Percentiles rank a stretch among this genome's conserved stretches.
These are phyloP conservation scores for Thymelicus acteon DNA, from an alignment of 2,888 invertebrate genomes.

Conservation along the genomic window DNA sequence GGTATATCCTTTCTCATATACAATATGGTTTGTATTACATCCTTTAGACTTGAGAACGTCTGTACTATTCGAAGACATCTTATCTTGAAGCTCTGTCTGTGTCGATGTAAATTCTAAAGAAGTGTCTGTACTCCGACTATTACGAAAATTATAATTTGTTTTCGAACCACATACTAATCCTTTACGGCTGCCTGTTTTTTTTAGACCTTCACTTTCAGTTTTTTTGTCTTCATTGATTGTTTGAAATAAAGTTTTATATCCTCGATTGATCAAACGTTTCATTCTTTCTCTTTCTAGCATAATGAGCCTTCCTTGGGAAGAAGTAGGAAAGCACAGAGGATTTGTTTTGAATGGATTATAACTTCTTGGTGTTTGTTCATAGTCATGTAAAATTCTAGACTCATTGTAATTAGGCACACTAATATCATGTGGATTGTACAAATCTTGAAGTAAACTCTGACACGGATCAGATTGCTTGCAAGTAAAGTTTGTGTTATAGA, in stretches of 20 bases:
- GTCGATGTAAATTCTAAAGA: background rate
- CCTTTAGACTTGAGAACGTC: background rate
- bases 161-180: background rate
- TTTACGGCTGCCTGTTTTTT: background rate
- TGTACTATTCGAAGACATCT: background rate
- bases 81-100: slow-evolving; percentile 13
- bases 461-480: slow-evolving; percentile 47
- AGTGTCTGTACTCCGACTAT: slow-evolving; percentile 17
- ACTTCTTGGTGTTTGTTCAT: slow-evolving; percentile 21
- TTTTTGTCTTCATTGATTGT: slow-evolving; percentile 10
- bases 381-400: background rate
- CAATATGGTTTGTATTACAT: background rate
- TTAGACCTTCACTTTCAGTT: background rate
- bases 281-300: slow-evolving; percentile 50
- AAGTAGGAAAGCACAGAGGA: slow-evolving; percentile 55
- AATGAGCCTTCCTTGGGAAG: slow-evolving; percentile 54
- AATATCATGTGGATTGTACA: slow-evolving; percentile 45
- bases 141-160: background rate
- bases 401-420: background rate
- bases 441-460: slow-evolving; percentile 52
- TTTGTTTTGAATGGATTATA: slow-evolving; percentile 44
- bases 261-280: slow-evolving; percentile 2
- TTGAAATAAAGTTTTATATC: background rate
- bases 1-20: background rate
- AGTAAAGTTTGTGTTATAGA: slow-evolving; percentile 45